Evolutionary conservation across 2,113 vertebrate genomes (phyloP).

Genomic region (Holacanthus passer): DNA sequence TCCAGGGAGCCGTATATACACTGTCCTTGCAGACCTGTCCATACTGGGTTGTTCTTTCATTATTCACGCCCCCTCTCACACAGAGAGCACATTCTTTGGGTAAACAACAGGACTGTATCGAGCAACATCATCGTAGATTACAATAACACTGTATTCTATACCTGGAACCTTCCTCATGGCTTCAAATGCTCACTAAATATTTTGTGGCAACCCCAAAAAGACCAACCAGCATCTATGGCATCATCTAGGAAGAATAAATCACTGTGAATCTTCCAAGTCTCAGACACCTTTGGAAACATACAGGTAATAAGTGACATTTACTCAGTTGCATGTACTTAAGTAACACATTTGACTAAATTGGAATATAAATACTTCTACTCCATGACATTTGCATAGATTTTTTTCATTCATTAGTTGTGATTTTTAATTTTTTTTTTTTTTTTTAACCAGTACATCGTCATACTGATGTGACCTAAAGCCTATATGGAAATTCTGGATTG

Average conservation of each 20-base stretch:
- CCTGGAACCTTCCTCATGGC: slow-evolving; percentile 11
- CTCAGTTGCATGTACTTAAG: too few relatives aligned
- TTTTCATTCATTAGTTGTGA: too few relatives aligned
- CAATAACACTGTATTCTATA: background rate
- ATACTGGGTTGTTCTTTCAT: slow-evolving; percentile 33
- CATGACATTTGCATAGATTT: too few relatives aligned
- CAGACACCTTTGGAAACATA: background rate
- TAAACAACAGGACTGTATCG: background rate
- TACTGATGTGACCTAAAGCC: too few relatives aligned
- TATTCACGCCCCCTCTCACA: slow-evolving; percentile 36
- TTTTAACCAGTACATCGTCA: too few relatives aligned
- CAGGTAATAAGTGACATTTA: background rate
- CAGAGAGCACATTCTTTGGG: slow-evolving; percentile 11
- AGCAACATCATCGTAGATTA: slow-evolving; percentile 1
- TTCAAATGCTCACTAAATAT: background rate
- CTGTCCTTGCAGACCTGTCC: background rate
- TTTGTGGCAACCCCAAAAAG: background rate
- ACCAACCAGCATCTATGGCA: background rate
- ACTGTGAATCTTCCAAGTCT: background rate
- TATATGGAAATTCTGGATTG: too few relatives aligned
- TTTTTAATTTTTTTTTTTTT: too few relatives aligned
- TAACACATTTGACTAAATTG: background rate
- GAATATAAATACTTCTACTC: too few relatives aligned
- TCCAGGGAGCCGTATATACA: background rate
- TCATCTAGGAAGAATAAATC: background rate